Conservation (phyloP, 2,797 vertebrate species). For the Megaceryle alcyon region DNA sequence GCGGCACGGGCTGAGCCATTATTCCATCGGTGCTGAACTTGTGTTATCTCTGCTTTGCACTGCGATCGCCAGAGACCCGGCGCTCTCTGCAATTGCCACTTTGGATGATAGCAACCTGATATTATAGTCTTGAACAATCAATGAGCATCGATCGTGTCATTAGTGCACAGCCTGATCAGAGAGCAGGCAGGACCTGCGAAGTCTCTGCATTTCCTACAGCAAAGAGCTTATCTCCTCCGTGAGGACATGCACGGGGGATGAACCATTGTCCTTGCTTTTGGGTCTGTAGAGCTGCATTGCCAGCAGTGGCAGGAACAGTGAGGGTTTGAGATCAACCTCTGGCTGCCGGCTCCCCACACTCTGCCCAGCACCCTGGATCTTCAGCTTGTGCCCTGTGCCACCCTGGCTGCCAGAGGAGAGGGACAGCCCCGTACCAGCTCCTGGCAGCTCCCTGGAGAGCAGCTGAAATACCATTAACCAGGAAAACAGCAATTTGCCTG, state of each 20-base stretch:
- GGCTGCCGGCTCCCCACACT: neutral
- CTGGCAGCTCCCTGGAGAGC: neutral
- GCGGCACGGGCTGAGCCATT: neutral
- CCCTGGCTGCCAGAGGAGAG: neutral
- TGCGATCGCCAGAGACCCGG: accelerated
- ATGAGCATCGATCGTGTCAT: neutral
- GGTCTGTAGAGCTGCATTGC: neutral
- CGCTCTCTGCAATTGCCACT: neutral
- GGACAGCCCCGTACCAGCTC: neutral
- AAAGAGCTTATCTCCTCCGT: accelerated
- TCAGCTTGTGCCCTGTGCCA: accelerated
- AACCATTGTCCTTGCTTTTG: accelerated
- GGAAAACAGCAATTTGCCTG: neutral
- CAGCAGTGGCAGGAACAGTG: neutral
- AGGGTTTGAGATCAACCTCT: neutral
- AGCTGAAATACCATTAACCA: neutral
- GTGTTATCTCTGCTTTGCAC: neutral
- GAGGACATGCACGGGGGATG: accelerated
- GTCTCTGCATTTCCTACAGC: neutral
- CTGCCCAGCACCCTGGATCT: neutral
- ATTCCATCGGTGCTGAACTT: neutral
- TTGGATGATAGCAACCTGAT: neutral
- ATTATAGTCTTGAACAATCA: neutral
- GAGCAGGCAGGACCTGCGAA: neutral
- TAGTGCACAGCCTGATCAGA: neutral